Conservation (phyloP, 2,888 invertebrate genomes). For the Mythimna lalbum region DNA sequence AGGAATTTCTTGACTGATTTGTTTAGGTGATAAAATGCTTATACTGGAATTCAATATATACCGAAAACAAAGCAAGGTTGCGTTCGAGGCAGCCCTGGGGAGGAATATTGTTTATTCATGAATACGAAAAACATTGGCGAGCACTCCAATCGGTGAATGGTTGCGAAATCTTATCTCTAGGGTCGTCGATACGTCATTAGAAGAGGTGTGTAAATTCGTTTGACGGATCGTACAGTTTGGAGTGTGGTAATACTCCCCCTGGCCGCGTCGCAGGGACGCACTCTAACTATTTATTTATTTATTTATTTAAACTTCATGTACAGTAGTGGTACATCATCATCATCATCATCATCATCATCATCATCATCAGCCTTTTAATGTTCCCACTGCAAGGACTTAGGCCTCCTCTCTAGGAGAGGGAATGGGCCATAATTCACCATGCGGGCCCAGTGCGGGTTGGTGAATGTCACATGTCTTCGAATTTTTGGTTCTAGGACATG, state of each 20-base stretch:
- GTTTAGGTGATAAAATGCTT: slow-evolving; percentile 57
- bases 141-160: slow-evolving; percentile 71
- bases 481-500: no score
- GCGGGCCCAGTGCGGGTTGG: no score
- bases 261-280: slow-evolving; percentile 1
- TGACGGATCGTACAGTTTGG: slow-evolving; percentile 29
- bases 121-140: slow-evolving; percentile 73
- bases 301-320: no score
- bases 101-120: slow-evolving; percentile 77
- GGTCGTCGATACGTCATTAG: slow-evolving; percentile 61
- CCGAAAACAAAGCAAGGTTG: slow-evolving; percentile 66
- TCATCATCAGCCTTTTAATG: no score
- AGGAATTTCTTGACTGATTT: slow-evolving; percentile 42
- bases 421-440: no score
- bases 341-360: no score
- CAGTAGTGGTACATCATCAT: no score
- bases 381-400: no score
- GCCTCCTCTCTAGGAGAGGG: no score
- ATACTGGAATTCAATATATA: slow-evolving; percentile 53
- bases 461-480: no score
- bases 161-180: slow-evolving; percentile 64
- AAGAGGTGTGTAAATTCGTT: slow-evolving; percentile 51
- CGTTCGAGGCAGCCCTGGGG: slow-evolving; percentile 60
- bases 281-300: no score
- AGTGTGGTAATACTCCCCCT: neutral